These are phyloP conservation scores for Apogon hyalosoma DNA, from an alignment of 2,797 vertebrate species.

Conservation along the genomic window DNA sequence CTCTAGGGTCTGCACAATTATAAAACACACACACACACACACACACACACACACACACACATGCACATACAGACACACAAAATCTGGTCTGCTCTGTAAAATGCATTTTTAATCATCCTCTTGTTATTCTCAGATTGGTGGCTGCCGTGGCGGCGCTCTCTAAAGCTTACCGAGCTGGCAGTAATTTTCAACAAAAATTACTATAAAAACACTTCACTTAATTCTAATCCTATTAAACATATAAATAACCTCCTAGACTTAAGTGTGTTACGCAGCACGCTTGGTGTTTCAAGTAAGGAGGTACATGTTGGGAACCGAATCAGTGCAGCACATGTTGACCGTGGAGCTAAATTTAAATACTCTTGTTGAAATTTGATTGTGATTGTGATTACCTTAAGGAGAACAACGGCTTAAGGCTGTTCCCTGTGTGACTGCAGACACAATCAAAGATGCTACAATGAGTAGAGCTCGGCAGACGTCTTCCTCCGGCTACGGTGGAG, in stretches of 20 bases:
- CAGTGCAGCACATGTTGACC: too few species aligned
- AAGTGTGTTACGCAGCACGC: too few species aligned
- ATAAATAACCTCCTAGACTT: not conserved
- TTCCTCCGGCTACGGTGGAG: not conserved
- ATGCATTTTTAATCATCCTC: slow-evolving; percentile 53
- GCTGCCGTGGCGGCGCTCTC: slow-evolving; percentile 38
- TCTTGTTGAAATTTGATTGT: not conserved
- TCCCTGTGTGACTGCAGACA: not conserved
- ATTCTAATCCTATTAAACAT: not conserved
- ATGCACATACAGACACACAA: slow-evolving; percentile 1
- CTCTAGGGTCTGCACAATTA: slow-evolving; percentile 37
- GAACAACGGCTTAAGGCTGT: not conserved
- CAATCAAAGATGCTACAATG: not conserved
- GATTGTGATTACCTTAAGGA: slow-evolving; percentile 16
- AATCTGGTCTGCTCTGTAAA: slow-evolving; percentile 35
- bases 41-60: slow-evolving; percentile 1
- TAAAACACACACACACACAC: not conserved
- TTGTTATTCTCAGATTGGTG: slow-evolving; percentile 35
- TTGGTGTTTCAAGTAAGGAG: too few species aligned
- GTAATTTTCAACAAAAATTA: not conserved
- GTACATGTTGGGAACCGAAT: too few species aligned
- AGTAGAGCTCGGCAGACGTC: not conserved
- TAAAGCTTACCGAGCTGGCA: slow-evolving; percentile 8
- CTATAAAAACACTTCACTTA: not conserved
- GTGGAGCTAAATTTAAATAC: not conserved